Base-by-base conservation (phyloP, 2,888 invertebrate genomes). In the Anagyrus pseudococci region DNA sequence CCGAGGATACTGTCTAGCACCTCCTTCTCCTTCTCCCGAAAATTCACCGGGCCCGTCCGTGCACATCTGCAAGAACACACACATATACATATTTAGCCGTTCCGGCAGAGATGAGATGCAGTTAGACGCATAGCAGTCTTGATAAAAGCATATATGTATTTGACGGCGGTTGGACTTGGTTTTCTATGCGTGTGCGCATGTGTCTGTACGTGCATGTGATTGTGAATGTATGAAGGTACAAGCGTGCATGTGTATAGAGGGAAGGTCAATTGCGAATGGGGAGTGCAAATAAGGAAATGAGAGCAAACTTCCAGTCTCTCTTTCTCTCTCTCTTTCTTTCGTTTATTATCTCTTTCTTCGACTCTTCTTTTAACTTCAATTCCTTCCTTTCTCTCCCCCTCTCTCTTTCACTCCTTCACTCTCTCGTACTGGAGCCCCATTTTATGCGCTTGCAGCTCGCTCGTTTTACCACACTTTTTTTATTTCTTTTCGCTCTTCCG, bases 11-110 rank as follows among this genome's bases (percentile, higher is more conserved):
- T 90, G 84, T 96, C 96, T 83, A 96, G 85, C 76, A 96, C 93
- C 84, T 94, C 91, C 83, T 96, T 96, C 85, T 96, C 96, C 84
- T 92, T 94, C 85, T 93, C 94, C 75, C 96, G 88, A 85, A 93
- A 94, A 87, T 95, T 95, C 82, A 92, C 89, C 85, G 90, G 87
- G 85, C 90, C 91, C 84, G 88, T 86, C 83, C 87, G 89, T 85
- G 87, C 86, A 83, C 90, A 90, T 87, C 92, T 92, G 85, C 68
- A 75, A 75, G 4, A 10, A 7, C 29, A 29, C 15, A 43, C 17
- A 58, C 7, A 59, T 47, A 62, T 10, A 49, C 26, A 59, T 46
- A 13, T 29, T 7, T 29, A 29, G 10, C 10, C 10, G 29, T 7
- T 29, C 10, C 4, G 29, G 6, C 29, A 10, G 29, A 29, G 10